These are phyloP conservation scores for Pseudococcus jackbeardsleyi DNA, from an alignment of 2,888 invertebrate species.

Conservation along the genomic window DNA sequence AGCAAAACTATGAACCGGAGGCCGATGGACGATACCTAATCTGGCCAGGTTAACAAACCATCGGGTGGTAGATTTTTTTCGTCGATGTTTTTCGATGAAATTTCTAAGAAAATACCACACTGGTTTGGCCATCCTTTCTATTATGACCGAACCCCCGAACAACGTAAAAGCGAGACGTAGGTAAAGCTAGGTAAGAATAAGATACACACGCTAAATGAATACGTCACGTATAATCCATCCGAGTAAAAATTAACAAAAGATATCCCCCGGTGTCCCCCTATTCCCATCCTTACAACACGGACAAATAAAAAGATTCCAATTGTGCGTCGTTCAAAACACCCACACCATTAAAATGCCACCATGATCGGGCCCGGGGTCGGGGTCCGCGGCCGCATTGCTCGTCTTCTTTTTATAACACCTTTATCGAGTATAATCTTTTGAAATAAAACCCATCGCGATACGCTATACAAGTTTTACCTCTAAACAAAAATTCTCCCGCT, in stretches of 20 bases:
- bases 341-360: slow-evolving; percentile 63
- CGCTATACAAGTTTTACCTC: slow-evolving; percentile 3
- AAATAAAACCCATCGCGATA: slow-evolving; percentile 31
- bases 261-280: neutral
- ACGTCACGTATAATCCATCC: slow-evolving; percentile 52
- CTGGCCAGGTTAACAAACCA: slow-evolving; percentile 39
- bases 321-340: slow-evolving; percentile 63
- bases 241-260: slow-evolving; percentile 49
- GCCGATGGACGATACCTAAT: neutral
- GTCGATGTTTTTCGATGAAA: neutral
- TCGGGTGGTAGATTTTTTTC: slow-evolving; percentile 18
- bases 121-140: neutral
- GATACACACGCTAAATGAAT: slow-evolving; percentile 48
- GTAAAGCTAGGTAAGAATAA: neutral
- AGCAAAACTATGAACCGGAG: neutral
- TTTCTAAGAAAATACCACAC: slow-evolving; percentile 54
- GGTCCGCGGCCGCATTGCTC: neutral
- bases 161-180: neutral
- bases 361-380: neutral
- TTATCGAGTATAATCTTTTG: slow-evolving; percentile 52
- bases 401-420: slow-evolving; percentile 41
- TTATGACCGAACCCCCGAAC: neutral
- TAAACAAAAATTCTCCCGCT: slow-evolving; percentile 32
- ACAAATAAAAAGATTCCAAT: slow-evolving; percentile 59
- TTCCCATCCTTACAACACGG: neutral